Evolutionary conservation across 2,113 vertebrate species (phyloP).

Genomic region (Megaceryle torquata): DNA sequence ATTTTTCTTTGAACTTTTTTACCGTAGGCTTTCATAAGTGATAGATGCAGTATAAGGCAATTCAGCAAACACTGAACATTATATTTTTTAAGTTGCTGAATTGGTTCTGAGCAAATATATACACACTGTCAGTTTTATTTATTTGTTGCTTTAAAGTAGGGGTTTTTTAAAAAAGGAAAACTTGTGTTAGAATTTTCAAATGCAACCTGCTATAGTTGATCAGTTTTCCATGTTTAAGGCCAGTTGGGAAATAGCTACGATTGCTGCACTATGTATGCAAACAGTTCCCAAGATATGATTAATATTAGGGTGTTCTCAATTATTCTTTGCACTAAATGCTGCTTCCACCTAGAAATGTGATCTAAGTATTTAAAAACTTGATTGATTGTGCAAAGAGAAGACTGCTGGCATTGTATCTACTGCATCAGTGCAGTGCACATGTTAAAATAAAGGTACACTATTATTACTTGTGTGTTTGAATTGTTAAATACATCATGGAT

Average conservation of each 20-base stretch:
- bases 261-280: slow-evolving; percentile 5
- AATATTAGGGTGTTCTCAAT: slow-evolving; percentile 1
- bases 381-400: slow-evolving; percentile 51
- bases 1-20: neutral
- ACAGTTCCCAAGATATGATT: slow-evolving; percentile 11
- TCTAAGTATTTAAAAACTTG: slow-evolving; percentile 35
- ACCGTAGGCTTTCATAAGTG: neutral
- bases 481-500: neutral
- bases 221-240: slow-evolving; percentile 12
- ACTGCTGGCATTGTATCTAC: slow-evolving; percentile 44
- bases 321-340: slow-evolving; percentile 69
- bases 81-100: slow-evolving; percentile 43
- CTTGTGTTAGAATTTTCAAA: neutral
- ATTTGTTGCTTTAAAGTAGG: slow-evolving; percentile 39
- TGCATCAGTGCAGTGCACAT: slow-evolving; percentile 35
- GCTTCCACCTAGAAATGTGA: slow-evolving; percentile 57
- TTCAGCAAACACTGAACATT: neutral
- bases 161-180: neutral
- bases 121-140: neutral
- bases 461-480: neutral
- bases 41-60: slow-evolving; percentile 14
- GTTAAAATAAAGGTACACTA: slow-evolving; percentile 63
- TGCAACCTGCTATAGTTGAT: neutral
- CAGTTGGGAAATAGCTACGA: neutral
- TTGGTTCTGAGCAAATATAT: slow-evolving; percentile 42